phyloP scores from a whole-genome alignment of 2,888 invertebrate species.

The Oscheius sp. region DNA sequence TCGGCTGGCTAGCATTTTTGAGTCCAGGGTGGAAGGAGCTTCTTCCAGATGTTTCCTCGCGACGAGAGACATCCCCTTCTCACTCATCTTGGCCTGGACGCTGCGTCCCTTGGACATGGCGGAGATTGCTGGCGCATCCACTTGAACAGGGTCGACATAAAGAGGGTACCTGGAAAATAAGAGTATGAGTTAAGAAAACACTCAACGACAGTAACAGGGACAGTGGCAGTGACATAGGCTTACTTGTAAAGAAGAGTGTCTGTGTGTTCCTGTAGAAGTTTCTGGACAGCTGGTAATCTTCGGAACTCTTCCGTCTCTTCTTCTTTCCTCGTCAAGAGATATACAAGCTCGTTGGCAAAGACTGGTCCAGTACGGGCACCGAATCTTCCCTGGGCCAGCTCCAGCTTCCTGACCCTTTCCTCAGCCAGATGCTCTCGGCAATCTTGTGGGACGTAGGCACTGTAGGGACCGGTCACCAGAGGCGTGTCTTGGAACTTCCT shows the following conservation, averaged over 20 bases:
- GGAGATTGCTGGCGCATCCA: slow-evolving; percentile 35
- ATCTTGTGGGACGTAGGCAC: slow-evolving; percentile 43
- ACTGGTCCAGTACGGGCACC: slow-evolving; percentile 37
- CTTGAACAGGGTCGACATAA: slow-evolving; percentile 54
- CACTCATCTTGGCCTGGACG: not conserved
- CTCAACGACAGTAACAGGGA: too few species aligned
- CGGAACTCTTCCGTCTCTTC: too few species aligned
- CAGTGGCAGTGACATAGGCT: not conserved
- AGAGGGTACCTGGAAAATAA: slow-evolving; percentile 43
- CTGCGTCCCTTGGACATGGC: slow-evolving; percentile 43
- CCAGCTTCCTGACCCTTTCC: slow-evolving; percentile 18
- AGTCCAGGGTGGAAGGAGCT: slow-evolving; percentile 11
- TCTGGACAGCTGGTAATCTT: not conserved
- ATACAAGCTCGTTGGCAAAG: slow-evolving; percentile 41
- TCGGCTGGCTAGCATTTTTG: slow-evolving; percentile 25
- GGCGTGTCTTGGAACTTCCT: slow-evolving; percentile 40
- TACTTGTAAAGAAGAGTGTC: not conserved
- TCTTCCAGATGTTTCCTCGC: slow-evolving; percentile 5
- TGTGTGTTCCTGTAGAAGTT: not conserved
- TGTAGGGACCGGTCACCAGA: slow-evolving; percentile 24
- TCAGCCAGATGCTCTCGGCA: slow-evolving; percentile 1
- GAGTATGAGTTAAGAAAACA: not conserved
- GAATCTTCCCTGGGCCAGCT: slow-evolving; percentile 40
- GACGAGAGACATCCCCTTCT: not conserved
- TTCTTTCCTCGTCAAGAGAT: slow-evolving; percentile 6